Evolutionary conservation across 2,888 invertebrate species (phyloP).

Genomic region (Cerastis leucographa): DNA sequence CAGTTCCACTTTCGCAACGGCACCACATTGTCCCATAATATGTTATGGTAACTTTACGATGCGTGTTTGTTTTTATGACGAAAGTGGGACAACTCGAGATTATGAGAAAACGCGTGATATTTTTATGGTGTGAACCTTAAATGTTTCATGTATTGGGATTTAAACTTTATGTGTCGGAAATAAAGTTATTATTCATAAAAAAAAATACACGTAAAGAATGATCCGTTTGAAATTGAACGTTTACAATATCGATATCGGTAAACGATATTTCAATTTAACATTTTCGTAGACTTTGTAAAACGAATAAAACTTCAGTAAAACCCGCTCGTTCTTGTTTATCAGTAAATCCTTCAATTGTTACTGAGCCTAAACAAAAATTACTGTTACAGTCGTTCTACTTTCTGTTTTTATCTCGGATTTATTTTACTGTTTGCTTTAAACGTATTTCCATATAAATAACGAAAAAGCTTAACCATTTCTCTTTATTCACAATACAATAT

Average conservation of each 20-base stretch:
- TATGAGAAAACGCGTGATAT: slow-evolving; percentile 70
- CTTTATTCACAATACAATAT: slow-evolving; percentile 31
- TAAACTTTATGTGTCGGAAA: slow-evolving; percentile 19
- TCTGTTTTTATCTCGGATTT: slow-evolving; percentile 48
- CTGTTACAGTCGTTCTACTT: slow-evolving; percentile 24
- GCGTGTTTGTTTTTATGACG: slow-evolving; percentile 79
- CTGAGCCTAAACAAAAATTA: slow-evolving; percentile 54
- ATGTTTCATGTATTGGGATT: slow-evolving; percentile 41
- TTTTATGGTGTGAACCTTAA: slow-evolving; percentile 75
- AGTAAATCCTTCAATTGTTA: slow-evolving; percentile 56
- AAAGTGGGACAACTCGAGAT: slow-evolving; percentile 82
- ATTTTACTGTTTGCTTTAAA: slow-evolving; percentile 52
- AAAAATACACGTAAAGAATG: neutral
- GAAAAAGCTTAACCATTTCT: slow-evolving; percentile 42
- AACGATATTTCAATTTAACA: slow-evolving; percentile 22
- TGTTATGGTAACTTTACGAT: slow-evolving; percentile 74
- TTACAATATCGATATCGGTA: slow-evolving; percentile 18
- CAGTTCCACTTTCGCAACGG: slow-evolving; percentile 72
- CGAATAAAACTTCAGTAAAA: slow-evolving; percentile 33
- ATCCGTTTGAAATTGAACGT: neutral
- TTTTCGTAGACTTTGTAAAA: slow-evolving; percentile 4
- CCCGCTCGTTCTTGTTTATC: slow-evolving; percentile 34
- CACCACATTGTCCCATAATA: slow-evolving; percentile 71
- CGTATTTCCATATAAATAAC: slow-evolving; percentile 49
- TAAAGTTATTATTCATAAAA: slow-evolving; percentile 17